These are phyloP conservation scores for Pomacea maculata DNA, from an alignment of 1,140 invertebrate species.

Conservation along the genomic window DNA sequence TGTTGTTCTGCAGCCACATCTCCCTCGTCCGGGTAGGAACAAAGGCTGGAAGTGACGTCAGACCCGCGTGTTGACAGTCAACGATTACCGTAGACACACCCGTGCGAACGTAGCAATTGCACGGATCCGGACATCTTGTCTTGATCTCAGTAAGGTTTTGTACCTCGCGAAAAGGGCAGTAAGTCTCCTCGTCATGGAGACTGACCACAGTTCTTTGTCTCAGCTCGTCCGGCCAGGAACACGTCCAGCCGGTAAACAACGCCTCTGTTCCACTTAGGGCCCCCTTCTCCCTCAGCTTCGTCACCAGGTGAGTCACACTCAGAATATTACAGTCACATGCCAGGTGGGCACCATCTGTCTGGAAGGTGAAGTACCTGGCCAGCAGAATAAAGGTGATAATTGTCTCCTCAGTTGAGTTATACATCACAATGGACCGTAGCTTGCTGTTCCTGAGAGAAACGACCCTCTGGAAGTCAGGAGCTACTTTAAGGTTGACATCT, in stretches of 20 bases:
- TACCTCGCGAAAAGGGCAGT: conserved; percentile 28
- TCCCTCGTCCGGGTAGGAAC: conserved; percentile 34
- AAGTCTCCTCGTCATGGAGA: conserved; percentile 39
- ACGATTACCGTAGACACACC: conserved; percentile 31
- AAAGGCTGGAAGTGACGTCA: conserved; percentile 26
- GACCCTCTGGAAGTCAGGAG: conserved; percentile 14
- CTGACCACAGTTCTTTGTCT: conserved; percentile 15
- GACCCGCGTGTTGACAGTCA: conserved; percentile 35
- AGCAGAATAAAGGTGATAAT: conserved; percentile 19
- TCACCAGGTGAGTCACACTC: conserved; percentile 28
- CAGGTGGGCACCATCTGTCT: conserved; percentile 33
- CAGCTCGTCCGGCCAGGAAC: conserved; percentile 33
- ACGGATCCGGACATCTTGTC: conserved; percentile 27
- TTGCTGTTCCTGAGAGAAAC: conserved; percentile 35
- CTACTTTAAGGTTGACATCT: conserved; percentile 21
- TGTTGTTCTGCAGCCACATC: conserved; percentile 45
- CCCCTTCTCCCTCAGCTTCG: conserved; percentile 1
- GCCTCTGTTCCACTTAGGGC: conserved; percentile 35
- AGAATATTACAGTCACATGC: conserved; percentile 43
- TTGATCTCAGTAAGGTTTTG: background rate
- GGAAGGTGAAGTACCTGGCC: conserved; percentile 37
- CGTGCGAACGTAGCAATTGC: conserved; percentile 39
- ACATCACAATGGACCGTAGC: conserved; percentile 25
- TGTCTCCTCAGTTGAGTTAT: conserved; percentile 5
- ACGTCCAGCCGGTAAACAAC: conserved; percentile 42